These are phyloP conservation scores for Molorchus minor DNA, from an alignment of 2,888 invertebrate genomes.

Conservation along the genomic window DNA sequence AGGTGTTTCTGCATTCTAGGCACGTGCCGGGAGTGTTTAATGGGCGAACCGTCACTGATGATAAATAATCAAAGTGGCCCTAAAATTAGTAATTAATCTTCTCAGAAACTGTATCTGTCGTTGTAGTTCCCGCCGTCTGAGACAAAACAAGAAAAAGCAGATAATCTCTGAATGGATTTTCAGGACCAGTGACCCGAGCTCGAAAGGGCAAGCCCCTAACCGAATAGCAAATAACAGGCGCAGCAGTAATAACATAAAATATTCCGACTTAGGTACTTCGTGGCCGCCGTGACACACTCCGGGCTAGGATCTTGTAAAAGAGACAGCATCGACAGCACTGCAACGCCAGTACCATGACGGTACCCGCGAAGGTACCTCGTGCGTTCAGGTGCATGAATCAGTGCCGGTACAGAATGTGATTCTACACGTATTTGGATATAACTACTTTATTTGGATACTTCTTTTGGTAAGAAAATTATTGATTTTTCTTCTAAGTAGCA, in stretches of 20 bases:
- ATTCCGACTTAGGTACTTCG: slow-evolving; percentile 34
- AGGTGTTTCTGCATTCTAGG: no score
- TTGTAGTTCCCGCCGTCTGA: not conserved
- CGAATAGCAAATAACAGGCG: slow-evolving; percentile 9
- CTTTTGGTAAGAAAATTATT: not conserved
- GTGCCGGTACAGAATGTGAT: slow-evolving; percentile 38
- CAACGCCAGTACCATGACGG: slow-evolving; percentile 51
- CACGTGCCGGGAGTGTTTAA: no score
- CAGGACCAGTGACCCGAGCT: slow-evolving; percentile 1
- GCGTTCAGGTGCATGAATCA: slow-evolving; percentile 31
- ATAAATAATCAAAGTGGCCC: no score
- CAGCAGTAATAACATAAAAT: slow-evolving; percentile 10
- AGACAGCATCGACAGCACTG: slow-evolving; percentile 35
- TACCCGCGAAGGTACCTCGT: slow-evolving; percentile 48
- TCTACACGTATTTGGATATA: slow-evolving; percentile 14
- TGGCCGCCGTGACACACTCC: slow-evolving; percentile 55
- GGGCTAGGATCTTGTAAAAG: slow-evolving; percentile 39
- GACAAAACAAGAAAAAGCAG: not conserved
- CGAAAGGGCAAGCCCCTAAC: slow-evolving; percentile 18
- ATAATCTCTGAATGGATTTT: slow-evolving; percentile 2
- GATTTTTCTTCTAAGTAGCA: no score
- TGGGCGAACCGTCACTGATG: no score
- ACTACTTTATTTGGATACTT: not conserved
- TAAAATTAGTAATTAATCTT: no score
- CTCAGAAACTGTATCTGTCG: no score